Conservation (phyloP, 2,113 vertebrate species). For the Calcarius ornatus region DNA sequence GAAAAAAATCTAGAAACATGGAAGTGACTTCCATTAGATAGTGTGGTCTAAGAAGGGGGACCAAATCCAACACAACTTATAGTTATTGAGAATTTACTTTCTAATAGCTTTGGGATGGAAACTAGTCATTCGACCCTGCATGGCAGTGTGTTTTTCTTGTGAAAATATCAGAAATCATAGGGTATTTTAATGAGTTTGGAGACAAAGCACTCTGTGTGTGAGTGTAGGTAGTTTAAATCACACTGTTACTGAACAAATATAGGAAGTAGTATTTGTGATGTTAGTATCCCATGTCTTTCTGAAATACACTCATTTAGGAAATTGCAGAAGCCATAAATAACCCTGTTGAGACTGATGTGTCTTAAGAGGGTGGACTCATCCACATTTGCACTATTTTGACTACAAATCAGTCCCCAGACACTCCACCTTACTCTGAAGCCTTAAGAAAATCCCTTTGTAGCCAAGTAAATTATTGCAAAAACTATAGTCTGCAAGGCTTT, state of each 20-base stretch:
- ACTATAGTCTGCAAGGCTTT: neutral
- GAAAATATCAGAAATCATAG: neutral
- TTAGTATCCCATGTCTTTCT: neutral
- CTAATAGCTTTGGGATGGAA: neutral
- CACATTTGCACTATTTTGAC: neutral
- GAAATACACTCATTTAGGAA: neutral
- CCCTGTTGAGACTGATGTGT: neutral
- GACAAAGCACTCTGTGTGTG: neutral
- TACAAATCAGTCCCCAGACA: neutral
- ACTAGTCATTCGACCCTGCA: neutral
- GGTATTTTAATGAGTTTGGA: neutral
- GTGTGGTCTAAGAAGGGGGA: neutral
- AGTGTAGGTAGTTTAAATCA: neutral
- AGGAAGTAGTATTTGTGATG: neutral
- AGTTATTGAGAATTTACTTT: neutral
- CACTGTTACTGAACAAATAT: neutral
- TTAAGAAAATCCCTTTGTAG: neutral
- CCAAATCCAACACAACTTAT: neutral
- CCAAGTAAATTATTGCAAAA: neutral
- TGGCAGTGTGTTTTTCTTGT: neutral
- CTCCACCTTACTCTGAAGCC: neutral
- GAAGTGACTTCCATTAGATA: fast-evolving
- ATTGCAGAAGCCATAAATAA: neutral
- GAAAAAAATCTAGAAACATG: neutral
- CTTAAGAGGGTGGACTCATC: neutral